Percentiles rank a stretch among this genome's conserved stretches.
phyloP scores from a whole-genome alignment of 2,797 vertebrate species.

The Semaprochilodus insignis region DNA sequence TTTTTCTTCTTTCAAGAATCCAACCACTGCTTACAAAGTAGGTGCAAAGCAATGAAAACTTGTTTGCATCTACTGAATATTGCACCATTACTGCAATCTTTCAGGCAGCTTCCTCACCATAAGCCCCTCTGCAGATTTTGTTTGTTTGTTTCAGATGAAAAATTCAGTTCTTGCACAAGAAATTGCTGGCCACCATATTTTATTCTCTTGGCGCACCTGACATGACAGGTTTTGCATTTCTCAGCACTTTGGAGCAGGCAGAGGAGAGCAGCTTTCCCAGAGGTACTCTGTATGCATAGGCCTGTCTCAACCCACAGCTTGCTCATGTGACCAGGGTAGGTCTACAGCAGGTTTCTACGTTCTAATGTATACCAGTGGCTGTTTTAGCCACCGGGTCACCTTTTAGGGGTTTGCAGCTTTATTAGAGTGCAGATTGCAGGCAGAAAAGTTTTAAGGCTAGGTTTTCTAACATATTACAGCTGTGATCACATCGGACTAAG shows the following conservation, averaged over 20 bases:
- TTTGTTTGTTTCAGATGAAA: slow-evolving; percentile 37
- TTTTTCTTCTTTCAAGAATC: background rate
- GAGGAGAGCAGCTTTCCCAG: slow-evolving; percentile 47
- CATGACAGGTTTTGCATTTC: slow-evolving; percentile 48
- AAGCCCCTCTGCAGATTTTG: slow-evolving; percentile 25
- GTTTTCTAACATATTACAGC: slow-evolving; percentile 73
- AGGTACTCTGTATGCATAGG: slow-evolving; percentile 53
- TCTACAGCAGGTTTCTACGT: slow-evolving; percentile 21
- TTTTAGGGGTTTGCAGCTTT: slow-evolving; percentile 73
- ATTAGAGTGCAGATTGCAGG: slow-evolving; percentile 70
- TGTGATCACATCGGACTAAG: slow-evolving; percentile 58
- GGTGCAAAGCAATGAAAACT: slow-evolving; percentile 20
- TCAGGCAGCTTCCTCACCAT: background rate
- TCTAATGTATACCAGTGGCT: slow-evolving; percentile 38
- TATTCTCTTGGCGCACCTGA: slow-evolving; percentile 48
- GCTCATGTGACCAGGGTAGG: slow-evolving; percentile 42
- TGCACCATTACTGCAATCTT: slow-evolving; percentile 18
- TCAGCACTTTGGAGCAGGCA: slow-evolving; percentile 44
- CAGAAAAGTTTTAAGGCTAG: slow-evolving; percentile 72
- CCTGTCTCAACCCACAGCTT: slow-evolving; percentile 47
- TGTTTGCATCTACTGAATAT: slow-evolving; percentile 22
- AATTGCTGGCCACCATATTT: slow-evolving; percentile 39
- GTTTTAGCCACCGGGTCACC: slow-evolving; percentile 57
- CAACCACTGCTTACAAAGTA: background rate
- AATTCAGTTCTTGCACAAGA: slow-evolving; percentile 23